phyloP scores from a whole-genome alignment of 2,797 vertebrate genomes.

The Ispidina picta region DNA sequence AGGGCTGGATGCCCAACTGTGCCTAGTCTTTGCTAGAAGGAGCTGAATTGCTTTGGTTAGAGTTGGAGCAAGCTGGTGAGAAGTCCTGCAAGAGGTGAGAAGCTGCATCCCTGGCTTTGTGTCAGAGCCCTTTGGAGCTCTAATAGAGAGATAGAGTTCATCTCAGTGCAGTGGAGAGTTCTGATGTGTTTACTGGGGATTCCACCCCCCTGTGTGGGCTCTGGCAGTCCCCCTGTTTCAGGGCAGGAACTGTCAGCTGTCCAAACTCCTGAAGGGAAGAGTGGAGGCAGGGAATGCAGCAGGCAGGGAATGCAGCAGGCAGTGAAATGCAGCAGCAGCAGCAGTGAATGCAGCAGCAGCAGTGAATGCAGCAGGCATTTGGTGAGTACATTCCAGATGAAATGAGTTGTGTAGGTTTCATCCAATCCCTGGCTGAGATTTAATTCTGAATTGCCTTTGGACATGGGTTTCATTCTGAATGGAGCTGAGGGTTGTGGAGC shows the following conservation, averaged over 20 bases:
- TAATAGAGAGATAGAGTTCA: neutral
- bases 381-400: neutral
- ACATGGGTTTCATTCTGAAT: neutral
- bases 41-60: neutral
- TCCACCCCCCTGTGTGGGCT: neutral
- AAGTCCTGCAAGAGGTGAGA: neutral
- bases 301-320: too few relatives aligned
- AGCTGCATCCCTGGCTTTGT: neutral
- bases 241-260: neutral
- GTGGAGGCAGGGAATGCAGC: too few relatives aligned
- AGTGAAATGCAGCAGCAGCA: too few relatives aligned
- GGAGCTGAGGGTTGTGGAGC: neutral
- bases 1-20: neutral
- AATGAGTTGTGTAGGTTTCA: neutral
- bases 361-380: neutral
- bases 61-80: neutral
- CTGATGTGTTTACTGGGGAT: fast-evolving
- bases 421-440: constrained; percentile 37
- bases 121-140: neutral
- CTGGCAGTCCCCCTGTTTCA: neutral
- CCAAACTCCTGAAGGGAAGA: neutral
- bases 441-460: constrained; percentile 12
- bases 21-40: neutral
- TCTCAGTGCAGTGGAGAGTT: neutral
- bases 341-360: too few relatives aligned